Conservation (phyloP, 1,140 invertebrate species). For the Aleiodes sp. region DNA sequence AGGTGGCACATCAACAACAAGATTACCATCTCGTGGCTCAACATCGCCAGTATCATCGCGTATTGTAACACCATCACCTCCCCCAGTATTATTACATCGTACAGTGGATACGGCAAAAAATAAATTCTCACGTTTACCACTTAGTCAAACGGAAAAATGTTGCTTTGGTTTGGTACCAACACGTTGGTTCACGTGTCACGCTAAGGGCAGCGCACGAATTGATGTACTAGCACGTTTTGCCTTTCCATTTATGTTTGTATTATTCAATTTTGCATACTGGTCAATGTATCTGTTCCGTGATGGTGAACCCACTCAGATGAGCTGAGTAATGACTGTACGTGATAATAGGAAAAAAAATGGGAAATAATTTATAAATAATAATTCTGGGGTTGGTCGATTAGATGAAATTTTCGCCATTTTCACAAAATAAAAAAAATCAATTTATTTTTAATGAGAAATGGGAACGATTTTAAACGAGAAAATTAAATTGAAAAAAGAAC, state of each 20-base stretch:
- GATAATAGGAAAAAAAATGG: neutral
- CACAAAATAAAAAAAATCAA: too few species aligned
- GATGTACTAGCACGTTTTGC: conserved; percentile 93
- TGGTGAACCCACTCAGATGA: conserved; percentile 62
- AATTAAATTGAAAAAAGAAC: neutral
- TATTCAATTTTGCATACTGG: conserved; percentile 96
- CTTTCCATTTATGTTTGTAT: conserved; percentile 91
- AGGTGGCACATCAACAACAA: conserved; percentile 10
- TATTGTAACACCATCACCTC: conserved; percentile 45
- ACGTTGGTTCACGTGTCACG: conserved; percentile 88
- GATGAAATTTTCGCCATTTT: too few species aligned
- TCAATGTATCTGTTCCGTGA: conserved; percentile 85
- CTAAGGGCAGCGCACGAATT: conserved; percentile 89
- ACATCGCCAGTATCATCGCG: conserved; percentile 47
- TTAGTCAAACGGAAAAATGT: conserved; percentile 42
- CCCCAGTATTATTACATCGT: conserved; percentile 37
- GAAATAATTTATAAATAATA: neutral
- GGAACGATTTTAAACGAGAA: conserved; percentile 12
- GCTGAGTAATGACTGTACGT: conserved; percentile 36
- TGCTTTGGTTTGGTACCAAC: conserved; percentile 55
- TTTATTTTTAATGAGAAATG: neutral
- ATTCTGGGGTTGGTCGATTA: neutral
- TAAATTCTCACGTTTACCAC: conserved; percentile 45
- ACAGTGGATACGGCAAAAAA: conserved; percentile 38
- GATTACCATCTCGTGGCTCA: conserved; percentile 41